Evolutionary conservation across 2,888 invertebrate genomes (phyloP), one percentile per base, ranked within the genome.

Genomic region (Lymantria dispar): DNA sequence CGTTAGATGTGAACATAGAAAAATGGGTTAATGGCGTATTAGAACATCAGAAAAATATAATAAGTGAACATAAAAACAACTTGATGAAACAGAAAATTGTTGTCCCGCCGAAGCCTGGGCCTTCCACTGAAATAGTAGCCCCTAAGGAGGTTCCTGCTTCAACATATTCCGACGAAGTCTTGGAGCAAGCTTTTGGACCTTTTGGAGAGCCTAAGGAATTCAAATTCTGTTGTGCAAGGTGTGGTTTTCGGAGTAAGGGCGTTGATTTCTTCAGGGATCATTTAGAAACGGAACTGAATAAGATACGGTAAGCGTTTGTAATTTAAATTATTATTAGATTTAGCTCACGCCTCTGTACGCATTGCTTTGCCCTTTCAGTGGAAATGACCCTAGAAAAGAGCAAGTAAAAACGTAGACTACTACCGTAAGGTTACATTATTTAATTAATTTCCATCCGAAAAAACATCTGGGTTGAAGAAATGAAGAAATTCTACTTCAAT

Each of bases 1-100:
- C 91, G 0, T 70, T 78, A 0, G 84, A 94, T 62, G 44, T 58
- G 0, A 78, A 82, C 33, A 80, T 93, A 1, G 94, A 94, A 69
- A 80, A 76, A 33, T 94, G 93, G 93, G 93, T 94, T 43, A 48
- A 75, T 0, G 63, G 65, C 11, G 68, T 81, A 1, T 53, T 91
- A 5, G 75, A 83, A 41, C 68, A 86, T 55, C 91, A 91, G 56
- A 57, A 73, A 0, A 33, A 58, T 1, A 58, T 77, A 7, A 87
- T 90, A 38, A 65, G 71, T 0, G 70, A 64, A 8, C 74, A 73
- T 45, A 83, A 69, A 53, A 68, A 72, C 0, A 83, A 79, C 12
- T 57, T 85, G 3, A 65, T 71, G 0, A 71, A 72, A 46, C 82
- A 79, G 50, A 83, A 75, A 51, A 74, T 78, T 2, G 45, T 61